Conservation (phyloP, 2,888 invertebrate genomes). For the Meliscaeva auricollis region DNA sequence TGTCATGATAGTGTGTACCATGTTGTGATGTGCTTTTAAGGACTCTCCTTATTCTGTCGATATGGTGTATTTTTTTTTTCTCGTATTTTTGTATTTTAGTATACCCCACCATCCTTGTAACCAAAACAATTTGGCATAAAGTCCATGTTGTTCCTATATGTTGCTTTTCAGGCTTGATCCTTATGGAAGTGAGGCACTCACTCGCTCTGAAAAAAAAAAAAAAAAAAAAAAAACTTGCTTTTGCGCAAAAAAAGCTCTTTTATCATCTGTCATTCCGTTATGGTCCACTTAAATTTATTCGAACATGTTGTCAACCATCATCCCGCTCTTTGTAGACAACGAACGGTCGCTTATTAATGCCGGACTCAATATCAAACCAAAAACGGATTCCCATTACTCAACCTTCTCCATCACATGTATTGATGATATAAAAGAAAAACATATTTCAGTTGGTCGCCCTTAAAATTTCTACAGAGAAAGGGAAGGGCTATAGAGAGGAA, state of each 20-base stretch:
- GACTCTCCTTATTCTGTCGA: conserved; percentile 34
- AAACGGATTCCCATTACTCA: conserved; percentile 63
- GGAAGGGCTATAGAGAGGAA: not conserved
- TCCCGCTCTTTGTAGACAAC: conserved; percentile 20
- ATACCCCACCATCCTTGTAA: not conserved
- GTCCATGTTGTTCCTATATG: not conserved
- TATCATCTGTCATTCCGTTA: conserved; percentile 69
- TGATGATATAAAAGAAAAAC: not conserved
- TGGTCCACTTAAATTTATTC: conserved; percentile 61
- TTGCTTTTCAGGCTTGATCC: not conserved
- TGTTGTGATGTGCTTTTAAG: conserved; percentile 73
- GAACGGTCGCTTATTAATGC: conserved; percentile 52
- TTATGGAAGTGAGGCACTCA: conserved; percentile 32
- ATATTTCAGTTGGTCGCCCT: conserved; percentile 16
- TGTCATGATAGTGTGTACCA: conserved; percentile 74
- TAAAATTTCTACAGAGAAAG: not conserved
- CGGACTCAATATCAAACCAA: conserved; percentile 48
- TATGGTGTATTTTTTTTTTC: not conserved
- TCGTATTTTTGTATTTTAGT: not conserved
- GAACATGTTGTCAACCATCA: conserved; percentile 55
- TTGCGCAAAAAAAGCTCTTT: conserved; percentile 71
- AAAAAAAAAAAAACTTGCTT: conserved; percentile 57
- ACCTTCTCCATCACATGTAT: conserved; percentile 4
- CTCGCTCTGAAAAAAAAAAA: conserved; percentile 48
- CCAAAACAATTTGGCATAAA: conserved; percentile 44